Conservation (phyloP, 2,113 vertebrate genomes). For the Xenus cinereus region DNA sequence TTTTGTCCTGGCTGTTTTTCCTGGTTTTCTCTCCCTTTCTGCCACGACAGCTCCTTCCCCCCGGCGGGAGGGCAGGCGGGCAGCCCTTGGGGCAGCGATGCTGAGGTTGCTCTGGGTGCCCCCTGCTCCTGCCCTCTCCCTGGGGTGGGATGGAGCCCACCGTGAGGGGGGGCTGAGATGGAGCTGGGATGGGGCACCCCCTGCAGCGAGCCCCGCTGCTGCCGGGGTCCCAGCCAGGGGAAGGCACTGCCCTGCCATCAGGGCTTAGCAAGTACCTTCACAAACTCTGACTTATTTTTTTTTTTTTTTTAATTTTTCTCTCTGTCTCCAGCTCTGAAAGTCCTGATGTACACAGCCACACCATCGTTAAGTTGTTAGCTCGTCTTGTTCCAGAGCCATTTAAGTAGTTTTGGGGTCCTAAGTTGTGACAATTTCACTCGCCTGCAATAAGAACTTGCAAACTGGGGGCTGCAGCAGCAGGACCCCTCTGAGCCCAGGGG, state of each 20-base stretch:
- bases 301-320: no score
- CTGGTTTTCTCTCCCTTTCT: slow-evolving; percentile 1
- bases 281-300: background rate
- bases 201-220: background rate
- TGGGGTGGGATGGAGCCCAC: background rate
- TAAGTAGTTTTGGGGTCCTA: accelerated
- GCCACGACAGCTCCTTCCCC: background rate
- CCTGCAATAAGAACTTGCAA: background rate
- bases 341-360: accelerated
- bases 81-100: background rate
- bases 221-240: background rate
- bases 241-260: background rate
- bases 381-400: accelerated
- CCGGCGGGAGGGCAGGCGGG: slow-evolving; percentile 27
- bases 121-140: background rate
- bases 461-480: accelerated
- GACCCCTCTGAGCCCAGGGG: accelerated
- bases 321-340: no score
- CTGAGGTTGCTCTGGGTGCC: background rate
- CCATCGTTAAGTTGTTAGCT: accelerated
- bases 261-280: background rate
- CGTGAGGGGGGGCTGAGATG: background rate
- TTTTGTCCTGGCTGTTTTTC: slow-evolving; percentile 44
- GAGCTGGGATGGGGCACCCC: background rate
- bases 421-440: accelerated